These are phyloP conservation scores for Bombus pascuorum DNA, from an alignment of 1,140 invertebrate species.

Conservation along the genomic window DNA sequence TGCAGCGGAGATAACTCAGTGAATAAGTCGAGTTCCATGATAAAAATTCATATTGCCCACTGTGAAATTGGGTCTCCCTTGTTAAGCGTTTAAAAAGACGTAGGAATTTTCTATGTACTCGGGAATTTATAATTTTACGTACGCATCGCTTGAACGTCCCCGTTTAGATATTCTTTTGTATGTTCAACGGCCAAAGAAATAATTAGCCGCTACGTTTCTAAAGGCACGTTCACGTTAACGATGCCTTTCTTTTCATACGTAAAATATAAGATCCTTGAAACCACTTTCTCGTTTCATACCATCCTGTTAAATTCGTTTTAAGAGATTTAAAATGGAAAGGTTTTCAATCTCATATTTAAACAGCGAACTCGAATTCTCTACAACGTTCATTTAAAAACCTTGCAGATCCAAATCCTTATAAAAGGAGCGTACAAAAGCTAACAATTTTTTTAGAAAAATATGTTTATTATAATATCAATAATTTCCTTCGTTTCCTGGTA, in stretches of 20 bases:
- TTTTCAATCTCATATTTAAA: not conserved
- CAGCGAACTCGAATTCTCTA: not conserved
- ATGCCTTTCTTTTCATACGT: not conserved
- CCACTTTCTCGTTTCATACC: not conserved
- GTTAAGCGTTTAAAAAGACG: not conserved
- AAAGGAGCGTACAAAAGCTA: too few species aligned
- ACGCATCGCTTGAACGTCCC: not conserved
- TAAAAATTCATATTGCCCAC: not conserved
- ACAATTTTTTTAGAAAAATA: not conserved
- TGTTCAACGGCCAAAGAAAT: not conserved
- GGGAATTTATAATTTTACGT: not conserved
- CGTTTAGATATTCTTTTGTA: not conserved
- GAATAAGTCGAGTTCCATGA: not conserved
- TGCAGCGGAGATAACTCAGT: not conserved
- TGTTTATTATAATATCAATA: not conserved
- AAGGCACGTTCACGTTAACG: not conserved
- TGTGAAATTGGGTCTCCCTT: not conserved
- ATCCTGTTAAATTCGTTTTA: not conserved
- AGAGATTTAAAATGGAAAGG: not conserved
- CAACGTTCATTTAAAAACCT: not conserved
- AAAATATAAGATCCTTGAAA: not conserved
- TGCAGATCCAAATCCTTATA: too few species aligned
- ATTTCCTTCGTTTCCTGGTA: not conserved
- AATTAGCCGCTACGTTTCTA: not conserved
- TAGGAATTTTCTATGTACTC: not conserved